Conservation (phyloP, 2,797 vertebrate species). For the Cuniculus paca region DNA sequence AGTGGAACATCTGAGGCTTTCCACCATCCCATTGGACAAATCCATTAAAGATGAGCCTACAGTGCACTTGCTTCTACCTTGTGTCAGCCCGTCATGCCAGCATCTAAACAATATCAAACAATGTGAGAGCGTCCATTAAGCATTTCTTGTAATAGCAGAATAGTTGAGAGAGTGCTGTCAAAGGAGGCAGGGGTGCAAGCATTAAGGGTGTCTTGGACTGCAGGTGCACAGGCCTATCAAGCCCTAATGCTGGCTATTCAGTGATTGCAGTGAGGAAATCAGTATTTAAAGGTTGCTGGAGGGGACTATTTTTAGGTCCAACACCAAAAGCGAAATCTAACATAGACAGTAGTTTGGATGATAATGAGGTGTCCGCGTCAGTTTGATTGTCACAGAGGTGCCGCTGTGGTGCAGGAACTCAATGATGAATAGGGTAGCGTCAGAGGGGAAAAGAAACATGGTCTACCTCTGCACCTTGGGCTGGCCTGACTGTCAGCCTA, state of each 20-base stretch:
- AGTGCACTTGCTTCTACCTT: conserved; percentile 76
- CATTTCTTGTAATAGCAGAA: conserved; percentile 86
- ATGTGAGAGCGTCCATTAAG: conserved; percentile 83
- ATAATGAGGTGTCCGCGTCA: not conserved
- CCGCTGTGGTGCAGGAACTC: too few species aligned
- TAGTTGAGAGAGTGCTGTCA: conserved; percentile 81
- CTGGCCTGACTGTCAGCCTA: not conserved
- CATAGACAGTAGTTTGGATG: not conserved
- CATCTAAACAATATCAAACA: conserved; percentile 83
- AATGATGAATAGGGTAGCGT: rapidly evolving
- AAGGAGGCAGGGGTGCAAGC: conserved; percentile 76
- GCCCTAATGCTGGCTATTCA: conserved; percentile 14
- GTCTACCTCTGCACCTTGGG: not conserved
- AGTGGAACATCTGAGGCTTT: conserved; percentile 32
- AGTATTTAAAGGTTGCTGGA: not conserved
- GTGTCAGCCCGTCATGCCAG: conserved; percentile 75
- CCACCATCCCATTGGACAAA: not conserved
- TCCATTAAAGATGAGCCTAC: not conserved
- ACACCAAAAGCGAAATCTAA: not conserved
- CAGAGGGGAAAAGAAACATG: rapidly evolving
- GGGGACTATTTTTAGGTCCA: not conserved
- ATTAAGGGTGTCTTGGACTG: conserved; percentile 68
- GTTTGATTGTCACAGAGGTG: not conserved
- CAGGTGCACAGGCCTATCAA: conserved; percentile 54
- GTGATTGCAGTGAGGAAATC: conserved; percentile 26